Base-by-base conservation (phyloP, 2,888 invertebrate genomes). In the Anoplius nigerrimus region DNA sequence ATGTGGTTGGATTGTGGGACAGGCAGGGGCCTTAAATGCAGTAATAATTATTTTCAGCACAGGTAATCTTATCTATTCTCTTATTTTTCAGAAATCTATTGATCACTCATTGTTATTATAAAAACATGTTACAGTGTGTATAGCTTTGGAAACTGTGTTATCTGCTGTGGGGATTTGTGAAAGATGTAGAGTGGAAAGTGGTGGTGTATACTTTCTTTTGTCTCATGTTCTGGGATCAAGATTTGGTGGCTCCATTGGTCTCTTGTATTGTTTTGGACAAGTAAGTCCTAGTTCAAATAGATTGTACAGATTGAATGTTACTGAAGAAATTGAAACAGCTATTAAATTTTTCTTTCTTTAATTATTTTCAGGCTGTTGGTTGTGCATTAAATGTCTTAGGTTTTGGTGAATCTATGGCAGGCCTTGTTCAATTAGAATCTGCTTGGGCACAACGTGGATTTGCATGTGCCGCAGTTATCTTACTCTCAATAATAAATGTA, bases 121-220 rank as follows among this genome's bases (percentile, higher is more conserved):
- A 52, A 13, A 43, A 27, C 15, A 52, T 55, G 16, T 92, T 92
- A 78, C 92, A 91, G 97, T 98, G 57, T 93, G 95, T 80, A 94
- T 98, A 75, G 97, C 97, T 34, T 89, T 98, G 82, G 94, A 98
- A 81, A 96, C 97, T 65, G 97, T 98, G 20, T 91, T 98, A 61
- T 97, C 98, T 78, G 98, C 98, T 21, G 97, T 98, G 69, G 98
- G 98, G 54, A 98, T 98, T 81, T 98, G 98, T 90, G 98, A 98
- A 89, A 90, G 98, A 87, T 97, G 97, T 90, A 92, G 96, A 71
- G 95, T 98, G 84, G 97, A 98, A 90, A 97, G 97, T 90, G 98
- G 98, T n/a, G 98, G 98, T 57, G 97, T 98, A 24, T 98, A 98
- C 89, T 98, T 98, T 89, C 91, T 99, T 68, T 90, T 99, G 45